Conservation (phyloP, 2,113 vertebrate species). For the Spea multiplicata region DNA sequence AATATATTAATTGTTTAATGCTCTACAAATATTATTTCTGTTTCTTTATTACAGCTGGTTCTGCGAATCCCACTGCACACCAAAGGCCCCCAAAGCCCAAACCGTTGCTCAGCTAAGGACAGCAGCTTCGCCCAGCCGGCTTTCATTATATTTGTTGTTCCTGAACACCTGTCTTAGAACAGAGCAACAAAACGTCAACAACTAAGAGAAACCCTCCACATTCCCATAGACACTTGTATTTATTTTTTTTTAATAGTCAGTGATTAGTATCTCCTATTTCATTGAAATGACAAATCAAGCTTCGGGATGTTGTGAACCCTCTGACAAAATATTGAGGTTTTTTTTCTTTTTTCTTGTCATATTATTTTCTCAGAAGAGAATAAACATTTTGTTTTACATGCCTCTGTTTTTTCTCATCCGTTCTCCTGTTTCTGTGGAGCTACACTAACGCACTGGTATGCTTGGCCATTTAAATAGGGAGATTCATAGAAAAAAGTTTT, state of each 20-base stretch:
- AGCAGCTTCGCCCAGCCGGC: background rate
- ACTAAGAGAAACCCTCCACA: constrained; percentile 9
- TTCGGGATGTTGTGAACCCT: background rate
- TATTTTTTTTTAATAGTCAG: background rate
- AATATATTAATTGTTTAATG: too few species aligned
- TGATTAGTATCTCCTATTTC: constrained; percentile 13
- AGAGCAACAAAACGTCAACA: background rate
- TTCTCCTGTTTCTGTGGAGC: background rate
- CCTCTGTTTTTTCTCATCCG: background rate
- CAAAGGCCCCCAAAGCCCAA: constrained; percentile 12
- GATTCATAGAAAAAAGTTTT: too few species aligned
- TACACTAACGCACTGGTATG: too few species aligned
- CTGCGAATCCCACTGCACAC: constrained; percentile 12
- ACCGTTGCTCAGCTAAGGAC: constrained; percentile 34
- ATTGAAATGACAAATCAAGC: background rate
- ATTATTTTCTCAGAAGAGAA: constrained; percentile 11
- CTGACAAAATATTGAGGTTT: background rate
- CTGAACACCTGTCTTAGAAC: constrained; percentile 22
- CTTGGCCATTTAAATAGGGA: too few species aligned
- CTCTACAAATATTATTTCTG: too few species aligned
- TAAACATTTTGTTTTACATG: constrained; percentile 37
- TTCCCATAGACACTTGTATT: constrained; percentile 5
- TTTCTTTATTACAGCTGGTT: constrained; percentile 26
- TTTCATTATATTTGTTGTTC: background rate
- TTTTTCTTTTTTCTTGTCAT: constrained; percentile 13